Percentiles rank a stretch among this genome's conserved stretches.
phyloP scores from a whole-genome alignment of 2,113 vertebrate genomes.

The Sclerurus mexicanus region DNA sequence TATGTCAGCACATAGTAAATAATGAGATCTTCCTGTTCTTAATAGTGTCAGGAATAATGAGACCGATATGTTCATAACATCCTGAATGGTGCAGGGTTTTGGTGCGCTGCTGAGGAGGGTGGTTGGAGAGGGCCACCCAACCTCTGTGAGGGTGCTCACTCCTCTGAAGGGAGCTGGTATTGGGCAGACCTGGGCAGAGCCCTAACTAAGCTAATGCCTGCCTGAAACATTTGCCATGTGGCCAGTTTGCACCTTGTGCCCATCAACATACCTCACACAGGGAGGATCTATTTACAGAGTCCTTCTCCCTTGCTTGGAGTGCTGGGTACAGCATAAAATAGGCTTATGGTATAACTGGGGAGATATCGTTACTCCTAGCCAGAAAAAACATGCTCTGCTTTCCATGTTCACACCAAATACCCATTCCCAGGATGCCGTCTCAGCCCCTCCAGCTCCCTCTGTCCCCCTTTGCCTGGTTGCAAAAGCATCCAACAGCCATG shows the following conservation, averaged over 20 bases:
- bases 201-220: neutral
- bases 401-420: neutral
- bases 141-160: neutral
- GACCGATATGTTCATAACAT: neutral
- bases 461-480: neutral
- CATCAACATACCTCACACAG: neutral
- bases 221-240: neutral
- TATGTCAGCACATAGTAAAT: neutral
- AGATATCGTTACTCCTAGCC: neutral
- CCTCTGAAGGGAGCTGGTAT: neutral
- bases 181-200: neutral
- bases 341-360: neutral
- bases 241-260: neutral
- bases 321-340: neutral
- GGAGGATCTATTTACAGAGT: neutral
- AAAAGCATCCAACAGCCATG: neutral
- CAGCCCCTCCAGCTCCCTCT: neutral
- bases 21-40: neutral
- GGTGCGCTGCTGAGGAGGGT: neutral
- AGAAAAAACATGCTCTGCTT: neutral
- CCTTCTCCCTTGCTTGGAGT: neutral
- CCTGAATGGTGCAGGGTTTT: accelerated
- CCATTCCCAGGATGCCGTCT: neutral
- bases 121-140: neutral
- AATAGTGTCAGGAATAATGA: neutral